These are phyloP conservation scores for Aleiodes sp. DNA, from an alignment of 1,140 invertebrate species.

Conservation along the genomic window DNA sequence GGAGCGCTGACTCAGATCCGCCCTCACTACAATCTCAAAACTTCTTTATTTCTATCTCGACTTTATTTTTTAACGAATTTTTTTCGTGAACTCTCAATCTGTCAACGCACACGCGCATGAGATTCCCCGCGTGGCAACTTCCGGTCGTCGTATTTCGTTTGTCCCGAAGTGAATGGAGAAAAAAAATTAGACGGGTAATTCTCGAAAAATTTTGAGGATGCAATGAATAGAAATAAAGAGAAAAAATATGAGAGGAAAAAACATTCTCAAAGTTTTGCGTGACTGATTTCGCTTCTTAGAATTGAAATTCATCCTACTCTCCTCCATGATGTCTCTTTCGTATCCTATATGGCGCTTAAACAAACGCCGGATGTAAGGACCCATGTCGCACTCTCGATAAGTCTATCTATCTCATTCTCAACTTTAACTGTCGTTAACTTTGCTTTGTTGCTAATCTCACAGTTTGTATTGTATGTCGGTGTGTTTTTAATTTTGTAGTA, in stretches of 20 bases:
- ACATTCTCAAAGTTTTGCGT: not conserved
- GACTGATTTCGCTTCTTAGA: constrained; percentile 1
- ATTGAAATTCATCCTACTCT: not conserved
- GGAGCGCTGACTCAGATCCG: constrained; percentile 62
- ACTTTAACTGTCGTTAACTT: constrained; percentile 17
- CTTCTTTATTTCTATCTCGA: not conserved
- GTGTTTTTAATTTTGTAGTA: constrained; percentile 18
- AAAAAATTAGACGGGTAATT: not conserved
- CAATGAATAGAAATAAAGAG: not conserved
- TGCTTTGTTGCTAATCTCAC: constrained; percentile 23
- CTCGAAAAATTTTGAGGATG: not conserved
- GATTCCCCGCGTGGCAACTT: constrained; percentile 9
- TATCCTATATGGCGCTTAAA: constrained; percentile 22
- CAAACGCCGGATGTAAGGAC: constrained; percentile 35
- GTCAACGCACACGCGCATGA: constrained; percentile 15
- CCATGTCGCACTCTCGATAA: constrained; percentile 25
- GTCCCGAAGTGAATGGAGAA: not conserved
- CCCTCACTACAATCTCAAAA: constrained; percentile 38
- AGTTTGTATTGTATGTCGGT: not conserved
- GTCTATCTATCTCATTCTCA: not conserved
- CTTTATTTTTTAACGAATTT: not conserved
- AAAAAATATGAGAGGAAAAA: not conserved
- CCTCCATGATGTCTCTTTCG: not conserved
- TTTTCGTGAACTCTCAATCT: constrained; percentile 14
- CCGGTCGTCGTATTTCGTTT: constrained; percentile 13